Evolutionary conservation across 2,797 vertebrate genomes (phyloP).

Genomic region (Chelon auratus): DNA sequence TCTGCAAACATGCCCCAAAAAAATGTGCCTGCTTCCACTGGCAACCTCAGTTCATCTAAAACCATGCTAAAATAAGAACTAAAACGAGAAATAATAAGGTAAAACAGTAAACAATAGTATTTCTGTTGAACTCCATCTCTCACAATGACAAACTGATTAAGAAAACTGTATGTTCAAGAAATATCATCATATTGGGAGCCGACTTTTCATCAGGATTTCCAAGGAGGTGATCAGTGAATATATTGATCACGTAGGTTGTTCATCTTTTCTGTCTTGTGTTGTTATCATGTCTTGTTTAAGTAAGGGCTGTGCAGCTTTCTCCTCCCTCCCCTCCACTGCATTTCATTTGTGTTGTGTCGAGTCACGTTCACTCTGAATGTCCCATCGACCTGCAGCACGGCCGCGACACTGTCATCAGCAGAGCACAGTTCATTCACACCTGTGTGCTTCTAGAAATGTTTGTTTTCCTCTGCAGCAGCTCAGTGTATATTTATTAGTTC

Average conservation of each 20-base stretch:
- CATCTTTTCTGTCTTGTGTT: conserved; percentile 47
- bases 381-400: conserved; percentile 52
- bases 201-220: not conserved
- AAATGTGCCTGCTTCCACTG: no score
- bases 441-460: conserved; percentile 3
- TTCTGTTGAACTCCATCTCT: no score
- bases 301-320: conserved; percentile 80
- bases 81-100: no score
- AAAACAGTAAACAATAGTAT: no score
- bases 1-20: no score
- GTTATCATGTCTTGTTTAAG: conserved; percentile 61
- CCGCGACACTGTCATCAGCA: conserved; percentile 40
- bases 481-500: not conserved
- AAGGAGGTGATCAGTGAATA: not conserved
- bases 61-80: no score
- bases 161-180: not conserved
- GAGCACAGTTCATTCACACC: conserved; percentile 30
- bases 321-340: conserved; percentile 33
- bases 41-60: no score
- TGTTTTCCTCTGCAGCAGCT: not conserved
- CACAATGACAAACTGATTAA: not conserved
- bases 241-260: not conserved
- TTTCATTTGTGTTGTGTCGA: conserved; percentile 29
- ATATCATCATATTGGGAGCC: not conserved
- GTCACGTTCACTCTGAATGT: conserved; percentile 51